Percentiles rank a stretch among this genome's conserved stretches.
These are phyloP conservation scores for Ellobius talpinus DNA, from an alignment of 2,113 vertebrate species.

Conservation along the genomic window DNA sequence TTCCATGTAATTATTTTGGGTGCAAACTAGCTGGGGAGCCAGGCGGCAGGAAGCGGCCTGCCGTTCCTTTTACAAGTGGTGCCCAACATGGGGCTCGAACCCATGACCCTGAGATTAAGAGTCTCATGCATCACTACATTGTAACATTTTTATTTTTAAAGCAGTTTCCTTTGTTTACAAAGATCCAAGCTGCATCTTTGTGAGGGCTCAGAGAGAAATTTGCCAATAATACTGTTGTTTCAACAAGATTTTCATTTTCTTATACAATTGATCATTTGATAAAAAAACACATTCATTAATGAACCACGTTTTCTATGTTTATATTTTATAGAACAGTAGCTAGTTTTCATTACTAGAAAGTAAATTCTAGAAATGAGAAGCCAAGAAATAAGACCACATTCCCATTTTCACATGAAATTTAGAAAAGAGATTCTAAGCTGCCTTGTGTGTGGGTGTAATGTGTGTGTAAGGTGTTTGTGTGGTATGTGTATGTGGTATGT, in stretches of 20 bases:
- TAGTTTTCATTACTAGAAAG: background rate
- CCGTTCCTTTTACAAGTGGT: no score
- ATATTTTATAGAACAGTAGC: background rate
- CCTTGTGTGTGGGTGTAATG: background rate
- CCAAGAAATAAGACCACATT: background rate
- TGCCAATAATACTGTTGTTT: background rate
- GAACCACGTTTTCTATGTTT: background rate
- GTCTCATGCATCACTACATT: no score
- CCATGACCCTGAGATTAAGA: no score
- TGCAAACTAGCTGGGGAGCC: no score
- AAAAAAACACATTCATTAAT: background rate
- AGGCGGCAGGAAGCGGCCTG: no score
- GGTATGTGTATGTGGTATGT: background rate
- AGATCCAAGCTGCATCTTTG: background rate
- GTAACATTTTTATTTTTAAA: background rate
- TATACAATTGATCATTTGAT: background rate
- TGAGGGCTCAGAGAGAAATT: background rate
- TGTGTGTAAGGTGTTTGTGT: background rate
- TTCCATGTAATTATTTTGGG: no score
- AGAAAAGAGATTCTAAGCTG: background rate
- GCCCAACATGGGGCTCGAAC: no score
- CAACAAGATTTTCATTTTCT: background rate
- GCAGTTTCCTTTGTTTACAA: background rate
- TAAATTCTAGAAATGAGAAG: slow-evolving; percentile 18
- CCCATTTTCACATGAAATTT: background rate